Conservation (phyloP, 53 echinoderm and acorn worm genomes). For the Luidia sarsii region DNA sequence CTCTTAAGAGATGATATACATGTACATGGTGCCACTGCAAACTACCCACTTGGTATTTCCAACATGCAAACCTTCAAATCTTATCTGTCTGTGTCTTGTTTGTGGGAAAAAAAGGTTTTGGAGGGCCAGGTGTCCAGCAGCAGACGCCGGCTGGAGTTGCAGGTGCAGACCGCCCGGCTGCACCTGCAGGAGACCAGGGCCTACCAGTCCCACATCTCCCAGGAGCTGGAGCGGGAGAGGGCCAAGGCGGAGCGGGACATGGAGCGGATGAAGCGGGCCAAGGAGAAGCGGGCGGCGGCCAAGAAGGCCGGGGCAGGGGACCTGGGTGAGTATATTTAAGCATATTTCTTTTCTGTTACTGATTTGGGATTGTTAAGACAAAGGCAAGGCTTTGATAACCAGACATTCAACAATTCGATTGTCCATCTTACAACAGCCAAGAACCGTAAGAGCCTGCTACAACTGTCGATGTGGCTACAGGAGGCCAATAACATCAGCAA, state of each 20-base stretch:
- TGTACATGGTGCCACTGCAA: too few species aligned
- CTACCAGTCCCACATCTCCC: slow-evolving; percentile 71
- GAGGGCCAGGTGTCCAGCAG: slow-evolving; percentile 68
- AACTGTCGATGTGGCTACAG: slow-evolving; percentile 84
- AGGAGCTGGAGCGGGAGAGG: slow-evolving; percentile 82
- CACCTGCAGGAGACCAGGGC: slow-evolving; percentile 57
- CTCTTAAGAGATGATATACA: too few species aligned
- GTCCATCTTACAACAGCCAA: slow-evolving; percentile 9
- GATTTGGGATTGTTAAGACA: too few species aligned
- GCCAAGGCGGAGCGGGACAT: slow-evolving; percentile 49
- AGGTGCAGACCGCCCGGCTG: slow-evolving; percentile 51
- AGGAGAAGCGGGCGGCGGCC: slow-evolving; percentile 34
- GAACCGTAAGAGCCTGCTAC: slow-evolving; percentile 63
- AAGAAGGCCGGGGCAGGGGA: slow-evolving; percentile 7
- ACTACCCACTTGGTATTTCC: too few species aligned
- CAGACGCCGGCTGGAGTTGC: slow-evolving; percentile 62
- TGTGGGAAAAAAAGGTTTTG: too few species aligned
- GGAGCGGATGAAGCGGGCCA: slow-evolving; percentile 35
- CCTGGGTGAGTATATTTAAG: slow-evolving; percentile 38
- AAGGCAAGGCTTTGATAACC: too few species aligned
- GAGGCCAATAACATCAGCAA: slow-evolving; percentile 88
- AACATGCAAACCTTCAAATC: too few species aligned
- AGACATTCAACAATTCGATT: too few species aligned
- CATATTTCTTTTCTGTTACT: too few species aligned
- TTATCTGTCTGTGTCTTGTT: too few species aligned